phyloP scores from a whole-genome alignment of 2,888 invertebrate genomes.

The Erynnis tages region DNA sequence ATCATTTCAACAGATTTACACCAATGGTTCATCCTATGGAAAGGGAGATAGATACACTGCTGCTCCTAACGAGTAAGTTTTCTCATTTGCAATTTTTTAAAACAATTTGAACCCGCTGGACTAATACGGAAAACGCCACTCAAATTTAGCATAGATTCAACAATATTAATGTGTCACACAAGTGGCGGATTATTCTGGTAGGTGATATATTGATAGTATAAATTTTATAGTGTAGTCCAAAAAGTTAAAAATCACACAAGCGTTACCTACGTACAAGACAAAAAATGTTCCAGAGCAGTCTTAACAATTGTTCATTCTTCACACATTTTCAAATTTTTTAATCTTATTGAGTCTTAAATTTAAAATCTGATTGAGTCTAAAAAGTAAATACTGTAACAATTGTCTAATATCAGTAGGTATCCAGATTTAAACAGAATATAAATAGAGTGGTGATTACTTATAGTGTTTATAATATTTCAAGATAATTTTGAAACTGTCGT shows the following conservation, averaged over 20 bases:
- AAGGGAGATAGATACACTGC: slow-evolving; percentile 73
- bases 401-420: too few species aligned
- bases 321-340: too few species aligned
- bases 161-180: not conserved
- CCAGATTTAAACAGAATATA: not conserved
- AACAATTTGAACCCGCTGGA: not conserved
- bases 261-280: too few species aligned
- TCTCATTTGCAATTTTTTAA: not conserved
- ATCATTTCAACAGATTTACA: slow-evolving; percentile 38
- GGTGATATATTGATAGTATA: too few species aligned
- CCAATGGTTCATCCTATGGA: slow-evolving; percentile 66
- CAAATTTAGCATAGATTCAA: not conserved
- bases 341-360: too few species aligned
- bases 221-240: too few species aligned
- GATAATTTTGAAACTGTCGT: slow-evolving; percentile 6
- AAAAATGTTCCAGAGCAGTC: too few species aligned
- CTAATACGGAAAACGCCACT: not conserved
- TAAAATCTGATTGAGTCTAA: too few species aligned
- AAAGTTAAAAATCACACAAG: too few species aligned
- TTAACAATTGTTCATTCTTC: too few species aligned
- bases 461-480: slow-evolving; percentile 19
- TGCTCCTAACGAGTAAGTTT: slow-evolving; percentile 75
- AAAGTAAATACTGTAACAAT: too few species aligned
- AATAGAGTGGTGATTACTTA: not conserved
- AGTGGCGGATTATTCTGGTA: not conserved